phyloP scores from a whole-genome alignment of 2,888 invertebrate genomes.

The Pardosa pseudoannulata region DNA sequence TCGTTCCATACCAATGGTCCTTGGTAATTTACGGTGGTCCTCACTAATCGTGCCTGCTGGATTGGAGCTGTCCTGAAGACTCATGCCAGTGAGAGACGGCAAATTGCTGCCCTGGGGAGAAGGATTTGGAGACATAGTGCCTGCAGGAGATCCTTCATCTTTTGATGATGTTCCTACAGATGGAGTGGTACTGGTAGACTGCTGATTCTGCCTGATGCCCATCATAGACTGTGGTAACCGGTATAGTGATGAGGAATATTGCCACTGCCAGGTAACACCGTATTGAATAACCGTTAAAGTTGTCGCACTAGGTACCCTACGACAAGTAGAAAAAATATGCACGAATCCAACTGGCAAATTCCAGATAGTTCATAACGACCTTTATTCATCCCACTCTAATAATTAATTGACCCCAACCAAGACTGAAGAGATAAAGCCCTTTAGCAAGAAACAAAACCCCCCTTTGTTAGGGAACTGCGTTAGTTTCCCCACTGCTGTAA shows the following conservation, averaged over 20 bases:
- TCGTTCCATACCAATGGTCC: conserved; percentile 79
- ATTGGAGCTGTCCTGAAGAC: conserved; percentile 40
- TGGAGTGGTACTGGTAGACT: conserved; percentile 76
- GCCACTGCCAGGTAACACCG: conserved; percentile 42
- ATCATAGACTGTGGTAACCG: conserved; percentile 60
- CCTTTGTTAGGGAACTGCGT: too few relatives aligned
- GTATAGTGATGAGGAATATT: conserved; percentile 62
- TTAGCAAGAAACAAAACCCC: too few relatives aligned
- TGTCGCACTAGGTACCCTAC: too few relatives aligned
- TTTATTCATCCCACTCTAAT: too few relatives aligned
- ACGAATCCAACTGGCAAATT: too few relatives aligned
- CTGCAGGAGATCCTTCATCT: conserved; percentile 74
- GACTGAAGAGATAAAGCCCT: too few relatives aligned
- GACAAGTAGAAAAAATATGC: too few relatives aligned
- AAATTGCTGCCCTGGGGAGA: conserved; percentile 74
- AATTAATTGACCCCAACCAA: too few relatives aligned
- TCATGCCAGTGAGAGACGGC: conserved; percentile 72
- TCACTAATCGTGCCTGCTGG: conserved; percentile 74
- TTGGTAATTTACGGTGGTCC: conserved; percentile 76
- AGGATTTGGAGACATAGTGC: conserved; percentile 73
- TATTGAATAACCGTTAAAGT: conserved; percentile 46
- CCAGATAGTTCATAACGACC: too few relatives aligned
- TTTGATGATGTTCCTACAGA: conserved; percentile 76
- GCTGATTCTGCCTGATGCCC: conserved; percentile 73
- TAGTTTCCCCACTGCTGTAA: too few relatives aligned